phyloP scores from a whole-genome alignment of 64 coral and sea anemone genomes.

The Dendrophyllia cribrosa region DNA sequence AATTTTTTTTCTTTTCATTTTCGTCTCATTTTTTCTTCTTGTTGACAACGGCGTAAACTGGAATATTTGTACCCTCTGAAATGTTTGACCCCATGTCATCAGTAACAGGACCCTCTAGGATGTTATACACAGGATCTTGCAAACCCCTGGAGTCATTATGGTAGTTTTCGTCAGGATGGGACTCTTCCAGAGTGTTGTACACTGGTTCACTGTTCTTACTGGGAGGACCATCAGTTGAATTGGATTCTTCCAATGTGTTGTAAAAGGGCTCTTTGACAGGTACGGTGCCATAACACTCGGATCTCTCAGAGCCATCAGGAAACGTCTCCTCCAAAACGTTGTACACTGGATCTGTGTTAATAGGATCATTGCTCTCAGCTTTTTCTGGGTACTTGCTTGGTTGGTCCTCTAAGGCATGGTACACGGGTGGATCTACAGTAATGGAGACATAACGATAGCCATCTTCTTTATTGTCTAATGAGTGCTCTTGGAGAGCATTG shows the following conservation, averaged over 20 bases:
- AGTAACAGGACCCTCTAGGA: neutral
- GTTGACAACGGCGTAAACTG: neutral
- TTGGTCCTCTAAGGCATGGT: neutral
- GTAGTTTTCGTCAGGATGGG: neutral
- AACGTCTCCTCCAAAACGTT: neutral
- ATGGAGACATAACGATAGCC: neutral
- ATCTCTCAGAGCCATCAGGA: neutral
- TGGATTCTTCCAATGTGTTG: conserved; percentile 27
- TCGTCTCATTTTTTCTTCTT: neutral
- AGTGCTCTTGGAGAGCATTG: neutral
- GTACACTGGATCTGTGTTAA: neutral
- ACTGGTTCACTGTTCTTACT: neutral
- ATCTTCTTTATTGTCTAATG: neutral
- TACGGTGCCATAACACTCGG: neutral
- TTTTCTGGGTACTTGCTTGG: neutral
- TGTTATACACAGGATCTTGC: conserved; percentile 16
- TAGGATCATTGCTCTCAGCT: neutral
- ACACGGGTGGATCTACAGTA: neutral
- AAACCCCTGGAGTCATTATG: neutral
- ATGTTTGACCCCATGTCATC: neutral
- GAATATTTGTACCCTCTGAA: neutral
- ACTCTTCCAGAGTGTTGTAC: conserved; percentile 1
- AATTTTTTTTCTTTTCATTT: too few species aligned
- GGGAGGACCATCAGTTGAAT: neutral
- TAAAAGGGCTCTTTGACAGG: neutral